Conservation (phyloP, 2,888 invertebrate species). For the Catocala fraxini region DNA sequence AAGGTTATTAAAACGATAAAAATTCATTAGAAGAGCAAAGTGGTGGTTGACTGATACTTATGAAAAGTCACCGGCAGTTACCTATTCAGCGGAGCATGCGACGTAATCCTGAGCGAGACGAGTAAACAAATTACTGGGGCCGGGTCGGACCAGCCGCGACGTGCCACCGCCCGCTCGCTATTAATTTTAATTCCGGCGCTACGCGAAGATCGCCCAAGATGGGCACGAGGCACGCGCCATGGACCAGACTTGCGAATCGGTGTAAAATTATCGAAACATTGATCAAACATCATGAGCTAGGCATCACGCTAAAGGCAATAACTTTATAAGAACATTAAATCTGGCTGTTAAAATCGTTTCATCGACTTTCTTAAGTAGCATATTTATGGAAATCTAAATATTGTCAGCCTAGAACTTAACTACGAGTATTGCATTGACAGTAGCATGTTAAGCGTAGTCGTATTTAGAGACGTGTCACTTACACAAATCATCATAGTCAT, state of each 20-base stretch:
- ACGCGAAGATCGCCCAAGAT: constrained; percentile 81
- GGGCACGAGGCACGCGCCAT: constrained; percentile 78
- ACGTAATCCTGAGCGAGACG: constrained; percentile 83
- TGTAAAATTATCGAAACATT: constrained; percentile 42
- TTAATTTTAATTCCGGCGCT: constrained; percentile 85
- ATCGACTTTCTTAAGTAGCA: neutral
- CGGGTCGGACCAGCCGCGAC: constrained; percentile 70
- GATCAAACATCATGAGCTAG: constrained; percentile 26
- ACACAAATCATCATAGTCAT: no score
- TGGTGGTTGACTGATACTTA: constrained; percentile 53
- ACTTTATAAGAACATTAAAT: neutral
- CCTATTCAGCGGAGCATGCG: constrained; percentile 83
- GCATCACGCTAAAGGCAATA: constrained; percentile 4
- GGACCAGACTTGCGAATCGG: constrained; percentile 47
- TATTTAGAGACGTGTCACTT: no score
- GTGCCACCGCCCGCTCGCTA: constrained; percentile 77
- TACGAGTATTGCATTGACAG: no score
- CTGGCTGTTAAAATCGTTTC: neutral
- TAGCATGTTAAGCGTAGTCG: no score
- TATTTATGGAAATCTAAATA: neutral
- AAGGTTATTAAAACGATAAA: constrained; percentile 43
- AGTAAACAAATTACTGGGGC: constrained; percentile 85
- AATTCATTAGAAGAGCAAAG: constrained; percentile 46
- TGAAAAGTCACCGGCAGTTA: constrained; percentile 79
- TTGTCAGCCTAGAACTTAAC: neutral